Conservation (phyloP, 2,113 vertebrate genomes). For the Zosterops hypoxanthus region DNA sequence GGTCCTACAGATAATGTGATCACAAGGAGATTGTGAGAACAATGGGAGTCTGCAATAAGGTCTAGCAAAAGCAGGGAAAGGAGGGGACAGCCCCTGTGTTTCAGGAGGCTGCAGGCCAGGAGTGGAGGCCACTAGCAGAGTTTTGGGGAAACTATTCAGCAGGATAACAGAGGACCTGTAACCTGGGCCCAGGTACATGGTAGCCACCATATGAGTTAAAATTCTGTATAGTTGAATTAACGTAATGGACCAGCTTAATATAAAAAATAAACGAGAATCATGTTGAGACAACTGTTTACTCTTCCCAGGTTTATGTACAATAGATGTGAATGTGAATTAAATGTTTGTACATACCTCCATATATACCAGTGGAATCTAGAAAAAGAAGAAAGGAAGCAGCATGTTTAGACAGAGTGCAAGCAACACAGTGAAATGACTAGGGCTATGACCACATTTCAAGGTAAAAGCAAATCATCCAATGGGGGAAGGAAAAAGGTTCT, state of each 20-base stretch:
- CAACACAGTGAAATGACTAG: not conserved
- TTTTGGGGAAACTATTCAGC: not conserved
- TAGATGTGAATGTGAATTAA: not conserved
- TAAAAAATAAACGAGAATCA: not conserved
- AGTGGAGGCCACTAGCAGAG: not conserved
- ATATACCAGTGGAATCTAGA: constrained; percentile 60
- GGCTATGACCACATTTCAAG: not conserved
- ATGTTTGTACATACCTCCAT: constrained; percentile 51
- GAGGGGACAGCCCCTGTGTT: not conserved
- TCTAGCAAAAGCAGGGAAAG: not conserved
- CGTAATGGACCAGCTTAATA: not conserved
- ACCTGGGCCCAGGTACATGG: not conserved
- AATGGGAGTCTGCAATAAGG: not conserved
- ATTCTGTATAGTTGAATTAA: not conserved
- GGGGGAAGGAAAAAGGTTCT: not conserved
- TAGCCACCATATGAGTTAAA: not conserved
- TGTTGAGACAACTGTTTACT: not conserved
- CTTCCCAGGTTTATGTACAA: not conserved
- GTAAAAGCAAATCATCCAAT: not conserved
- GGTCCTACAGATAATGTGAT: constrained; percentile 58
- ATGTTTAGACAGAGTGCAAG: not conserved
- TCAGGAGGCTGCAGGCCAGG: not conserved
- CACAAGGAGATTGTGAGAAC: not conserved
- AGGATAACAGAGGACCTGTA: not conserved
- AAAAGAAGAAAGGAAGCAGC: constrained; percentile 4